Evolutionary conservation across 1,140 invertebrate genomes (phyloP), one percentile per base, ranked within the genome.

Genomic region (Lucilia cuprina): DNA sequence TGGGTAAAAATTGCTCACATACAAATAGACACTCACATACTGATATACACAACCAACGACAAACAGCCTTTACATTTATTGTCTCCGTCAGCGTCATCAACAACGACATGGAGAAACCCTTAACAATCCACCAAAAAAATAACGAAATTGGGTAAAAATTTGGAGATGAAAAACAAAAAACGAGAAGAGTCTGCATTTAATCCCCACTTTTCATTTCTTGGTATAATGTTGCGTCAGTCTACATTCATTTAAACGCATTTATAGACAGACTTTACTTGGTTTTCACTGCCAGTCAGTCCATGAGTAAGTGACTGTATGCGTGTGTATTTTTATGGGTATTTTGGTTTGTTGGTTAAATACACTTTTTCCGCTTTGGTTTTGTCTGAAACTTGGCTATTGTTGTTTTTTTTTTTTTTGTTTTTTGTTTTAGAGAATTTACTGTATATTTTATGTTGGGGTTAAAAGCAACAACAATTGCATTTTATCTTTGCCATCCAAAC

Each of bases 51-150:
- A 70, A 25, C 65, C 4, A 9, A 70, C n/a, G n/a, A 60, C 55
- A n/a, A 30, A 60, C 14, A 70, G 65, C 65, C 65, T 70, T 70
- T 70, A 70, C n/a, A 70, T 19, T 70, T 70, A 70, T 21, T 70
- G 65, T 70, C 65, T 70, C 65, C 65, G 21, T 70, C 65, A 70
- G 17, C 65, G 65, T 70, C 65, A 70, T 70, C 65, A 70, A 60
- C 65, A 70, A 21, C 65, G 21, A 21, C 65, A 70, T 21, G 19
- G 65, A 55, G 65, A 19, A 70, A 70, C 65, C 65, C 65, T 70
- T 70, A 70, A 70, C n/a, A 70, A 70, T 21, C n/a, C 21, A 70
- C 50, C 65, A 70, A 21, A 19, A 70, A 70, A 70, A 70, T 70
- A 19, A 70, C 10, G 10, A 70, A 70, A 70, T 21, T 70, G n/a